Percentiles rank a stretch among this genome's conserved stretches.
Conservation (phyloP, 2,113 vertebrate species). For the Alexandromys fortis region DNA sequence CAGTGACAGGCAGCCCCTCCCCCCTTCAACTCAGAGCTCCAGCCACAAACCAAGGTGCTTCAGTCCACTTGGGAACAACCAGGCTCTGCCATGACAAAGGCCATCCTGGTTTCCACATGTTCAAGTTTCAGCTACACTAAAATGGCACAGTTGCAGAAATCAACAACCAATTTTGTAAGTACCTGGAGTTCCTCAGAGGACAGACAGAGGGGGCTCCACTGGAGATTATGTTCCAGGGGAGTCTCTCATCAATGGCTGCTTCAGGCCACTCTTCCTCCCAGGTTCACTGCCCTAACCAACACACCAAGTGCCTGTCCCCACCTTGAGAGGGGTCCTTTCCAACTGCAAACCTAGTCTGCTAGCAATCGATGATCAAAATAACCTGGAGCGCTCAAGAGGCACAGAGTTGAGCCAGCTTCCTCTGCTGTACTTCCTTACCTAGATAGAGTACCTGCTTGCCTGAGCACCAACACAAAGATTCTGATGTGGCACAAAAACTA, state of each 20-base stretch:
- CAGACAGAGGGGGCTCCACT: no score
- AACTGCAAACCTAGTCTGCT: background rate
- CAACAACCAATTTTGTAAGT: background rate
- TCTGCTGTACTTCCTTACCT: accelerated
- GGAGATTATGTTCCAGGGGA: accelerated
- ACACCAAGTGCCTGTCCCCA: background rate
- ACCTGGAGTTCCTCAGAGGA: background rate
- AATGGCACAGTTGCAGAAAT: background rate
- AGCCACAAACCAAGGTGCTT: background rate
- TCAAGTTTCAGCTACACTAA: background rate
- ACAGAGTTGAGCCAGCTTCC: background rate
- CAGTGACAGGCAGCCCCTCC: background rate
- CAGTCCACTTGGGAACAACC: background rate
- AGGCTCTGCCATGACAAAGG: background rate
- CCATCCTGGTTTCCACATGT: accelerated
- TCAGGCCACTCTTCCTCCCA: background rate
- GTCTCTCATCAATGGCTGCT: no score
- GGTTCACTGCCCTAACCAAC: background rate
- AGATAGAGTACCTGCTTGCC: background rate
- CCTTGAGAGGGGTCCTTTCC: background rate
- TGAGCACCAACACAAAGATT: background rate
- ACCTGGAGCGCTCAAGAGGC: background rate
- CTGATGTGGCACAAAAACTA: background rate
- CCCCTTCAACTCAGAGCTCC: background rate
- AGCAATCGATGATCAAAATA: background rate